These are phyloP conservation scores for Desmodus rotundus DNA, from an alignment of 2,113 vertebrate genomes.

Conservation along the genomic window DNA sequence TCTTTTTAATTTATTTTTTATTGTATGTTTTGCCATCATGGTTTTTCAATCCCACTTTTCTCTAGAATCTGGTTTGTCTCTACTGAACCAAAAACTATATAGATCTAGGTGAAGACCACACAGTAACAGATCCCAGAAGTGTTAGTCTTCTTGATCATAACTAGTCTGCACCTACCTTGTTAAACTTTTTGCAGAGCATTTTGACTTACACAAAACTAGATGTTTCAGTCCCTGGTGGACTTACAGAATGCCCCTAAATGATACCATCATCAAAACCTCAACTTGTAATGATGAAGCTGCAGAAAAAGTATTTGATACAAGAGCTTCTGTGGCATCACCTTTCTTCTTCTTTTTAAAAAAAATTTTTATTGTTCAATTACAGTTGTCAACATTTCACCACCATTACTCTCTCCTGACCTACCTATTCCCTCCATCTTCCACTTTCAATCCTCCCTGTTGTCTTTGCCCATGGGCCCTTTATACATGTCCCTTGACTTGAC, in stretches of 20 bases:
- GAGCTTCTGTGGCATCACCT: neutral
- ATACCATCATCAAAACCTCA: neutral
- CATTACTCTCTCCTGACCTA: no score
- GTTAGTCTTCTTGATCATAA: neutral
- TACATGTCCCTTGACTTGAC: no score
- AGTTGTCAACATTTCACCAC: no score
- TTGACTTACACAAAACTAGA: neutral
- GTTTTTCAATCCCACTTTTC: neutral
- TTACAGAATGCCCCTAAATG: neutral
- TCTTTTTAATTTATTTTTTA: no score
- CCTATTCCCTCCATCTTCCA: no score
- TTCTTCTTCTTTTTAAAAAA: neutral
- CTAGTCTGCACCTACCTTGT: neutral
- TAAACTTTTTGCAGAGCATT: neutral
- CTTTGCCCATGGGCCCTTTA: no score
- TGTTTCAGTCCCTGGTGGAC: neutral
- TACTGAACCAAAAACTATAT: neutral
- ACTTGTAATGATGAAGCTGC: slow-evolving; percentile 2
- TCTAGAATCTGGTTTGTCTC: neutral
- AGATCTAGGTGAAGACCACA: neutral
- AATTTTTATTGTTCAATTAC: no score
- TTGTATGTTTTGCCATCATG: neutral
- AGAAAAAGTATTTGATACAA: neutral
- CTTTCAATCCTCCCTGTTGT: no score
- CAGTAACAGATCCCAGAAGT: neutral